Conservation (phyloP, 1,140 invertebrate genomes). For the Orussus abietinus region DNA sequence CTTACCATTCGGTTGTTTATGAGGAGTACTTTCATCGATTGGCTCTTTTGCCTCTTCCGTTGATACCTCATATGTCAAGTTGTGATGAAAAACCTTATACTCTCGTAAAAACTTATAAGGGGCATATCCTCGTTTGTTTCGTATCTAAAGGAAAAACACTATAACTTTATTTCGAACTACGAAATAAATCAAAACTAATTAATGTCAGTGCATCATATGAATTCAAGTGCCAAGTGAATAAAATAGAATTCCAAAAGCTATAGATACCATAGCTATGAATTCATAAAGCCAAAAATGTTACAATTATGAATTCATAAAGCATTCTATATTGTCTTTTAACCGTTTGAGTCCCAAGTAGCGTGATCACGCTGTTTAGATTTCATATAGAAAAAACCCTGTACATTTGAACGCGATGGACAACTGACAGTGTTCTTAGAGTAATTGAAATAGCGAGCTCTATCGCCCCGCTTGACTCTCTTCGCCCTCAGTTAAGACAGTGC, state of each 20-base stretch:
- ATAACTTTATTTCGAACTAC: no score
- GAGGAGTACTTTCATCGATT: no score
- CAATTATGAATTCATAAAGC: slow-evolving; percentile 3
- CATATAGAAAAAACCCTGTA: neutral
- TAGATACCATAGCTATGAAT: neutral
- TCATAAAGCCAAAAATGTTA: slow-evolving; percentile 4
- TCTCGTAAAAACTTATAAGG: slow-evolving; percentile 59
- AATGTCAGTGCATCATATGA: neutral
- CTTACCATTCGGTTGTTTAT: no score
- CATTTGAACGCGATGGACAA: neutral
- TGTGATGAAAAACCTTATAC: slow-evolving; percentile 47
- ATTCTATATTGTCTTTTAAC: neutral
- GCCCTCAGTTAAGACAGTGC: no score
- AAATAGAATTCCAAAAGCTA: slow-evolving; percentile 7
- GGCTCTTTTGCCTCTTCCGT: no score
- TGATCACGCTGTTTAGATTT: no score
- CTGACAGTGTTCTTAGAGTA: no score
- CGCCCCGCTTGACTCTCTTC: no score
- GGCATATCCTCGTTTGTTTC: slow-evolving; percentile 67
- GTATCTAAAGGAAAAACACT: slow-evolving; percentile 48
- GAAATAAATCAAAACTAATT: slow-evolving; percentile 14
- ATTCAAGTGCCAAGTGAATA: slow-evolving; percentile 1
- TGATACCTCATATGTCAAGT: slow-evolving; percentile 46
- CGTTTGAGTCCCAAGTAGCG: no score
- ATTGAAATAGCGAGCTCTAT: no score